These are phyloP conservation scores for Oscheius sp. DNA, from an alignment of 2,888 invertebrate genomes.

Conservation along the genomic window DNA sequence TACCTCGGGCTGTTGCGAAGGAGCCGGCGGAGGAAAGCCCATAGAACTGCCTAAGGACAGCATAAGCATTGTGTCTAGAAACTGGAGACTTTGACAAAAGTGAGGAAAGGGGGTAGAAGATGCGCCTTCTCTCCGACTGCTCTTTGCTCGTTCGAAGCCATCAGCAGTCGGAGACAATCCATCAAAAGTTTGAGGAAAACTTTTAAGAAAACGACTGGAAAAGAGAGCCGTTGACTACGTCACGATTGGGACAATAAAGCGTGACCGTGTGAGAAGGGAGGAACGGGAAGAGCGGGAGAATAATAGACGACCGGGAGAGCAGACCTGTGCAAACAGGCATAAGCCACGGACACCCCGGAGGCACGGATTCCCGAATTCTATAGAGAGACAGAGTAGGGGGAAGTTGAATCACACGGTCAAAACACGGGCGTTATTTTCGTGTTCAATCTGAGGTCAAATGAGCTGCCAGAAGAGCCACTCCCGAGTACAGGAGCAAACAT, in stretches of 20 bases:
- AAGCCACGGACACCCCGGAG: constrained; percentile 32
- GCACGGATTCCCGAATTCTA: neutral
- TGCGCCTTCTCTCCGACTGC: neutral
- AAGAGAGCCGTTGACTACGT: constrained; percentile 25
- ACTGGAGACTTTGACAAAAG: neutral
- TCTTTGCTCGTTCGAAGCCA: neutral
- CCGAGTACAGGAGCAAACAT: no score
- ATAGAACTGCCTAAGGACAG: constrained; percentile 34
- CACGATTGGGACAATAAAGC: constrained; percentile 33
- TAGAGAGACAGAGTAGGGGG: no score
- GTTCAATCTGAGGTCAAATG: no score
- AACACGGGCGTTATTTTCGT: no score
- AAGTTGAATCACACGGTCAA: no score
- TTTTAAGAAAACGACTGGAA: constrained; percentile 2
- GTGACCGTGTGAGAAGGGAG: constrained; percentile 31
- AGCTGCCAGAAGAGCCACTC: no score
- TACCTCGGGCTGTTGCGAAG: constrained; percentile 20
- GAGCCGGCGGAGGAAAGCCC: constrained; percentile 25
- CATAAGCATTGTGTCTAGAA: constrained; percentile 34
- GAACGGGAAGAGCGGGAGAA: constrained; percentile 28
- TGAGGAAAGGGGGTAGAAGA: neutral
- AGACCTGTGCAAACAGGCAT: constrained; percentile 29
- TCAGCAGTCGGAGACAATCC: constrained; percentile 2
- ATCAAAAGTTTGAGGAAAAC: neutral
- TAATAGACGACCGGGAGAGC: constrained; percentile 27